Evolutionary conservation across 2,797 vertebrate species (phyloP).

Genomic region (Chloroceryle inda): DNA sequence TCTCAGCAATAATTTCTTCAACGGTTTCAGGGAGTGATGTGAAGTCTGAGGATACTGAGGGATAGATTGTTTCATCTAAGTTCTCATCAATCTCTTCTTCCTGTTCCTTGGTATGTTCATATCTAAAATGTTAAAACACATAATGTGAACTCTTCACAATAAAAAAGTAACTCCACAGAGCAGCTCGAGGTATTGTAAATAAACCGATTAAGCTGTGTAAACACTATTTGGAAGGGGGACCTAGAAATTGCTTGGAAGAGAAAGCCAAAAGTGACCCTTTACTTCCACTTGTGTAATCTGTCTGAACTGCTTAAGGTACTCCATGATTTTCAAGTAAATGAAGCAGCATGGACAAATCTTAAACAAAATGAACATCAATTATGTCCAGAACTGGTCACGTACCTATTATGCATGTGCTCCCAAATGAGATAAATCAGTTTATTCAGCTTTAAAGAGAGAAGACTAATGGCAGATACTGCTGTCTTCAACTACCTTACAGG

Average conservation of each 20-base stretch:
- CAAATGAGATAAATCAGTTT: background rate
- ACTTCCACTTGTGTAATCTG: background rate
- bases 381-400: background rate
- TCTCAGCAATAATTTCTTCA: slow-evolving; percentile 76
- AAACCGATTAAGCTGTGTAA: background rate
- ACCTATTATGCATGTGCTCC: background rate
- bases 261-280: background rate
- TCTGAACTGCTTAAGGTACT: background rate
- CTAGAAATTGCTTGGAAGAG: background rate
- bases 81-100: slow-evolving; percentile 85
- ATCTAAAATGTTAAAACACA: slow-evolving; percentile 78
- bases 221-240: background rate
- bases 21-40: slow-evolving; percentile 79
- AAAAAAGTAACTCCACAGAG: background rate
- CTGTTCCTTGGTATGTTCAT: slow-evolving; percentile 93
- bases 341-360: background rate
- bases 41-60: slow-evolving; percentile 79
- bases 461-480: background rate
- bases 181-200: background rate
- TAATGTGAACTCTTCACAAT: background rate
- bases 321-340: background rate
- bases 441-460: background rate
- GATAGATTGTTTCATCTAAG: slow-evolving; percentile 78
- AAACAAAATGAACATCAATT: background rate
- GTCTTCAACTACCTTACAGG: background rate